Evolutionary conservation across 1,140 invertebrate species (phyloP).

Genomic region (Nasonia longicornis): DNA sequence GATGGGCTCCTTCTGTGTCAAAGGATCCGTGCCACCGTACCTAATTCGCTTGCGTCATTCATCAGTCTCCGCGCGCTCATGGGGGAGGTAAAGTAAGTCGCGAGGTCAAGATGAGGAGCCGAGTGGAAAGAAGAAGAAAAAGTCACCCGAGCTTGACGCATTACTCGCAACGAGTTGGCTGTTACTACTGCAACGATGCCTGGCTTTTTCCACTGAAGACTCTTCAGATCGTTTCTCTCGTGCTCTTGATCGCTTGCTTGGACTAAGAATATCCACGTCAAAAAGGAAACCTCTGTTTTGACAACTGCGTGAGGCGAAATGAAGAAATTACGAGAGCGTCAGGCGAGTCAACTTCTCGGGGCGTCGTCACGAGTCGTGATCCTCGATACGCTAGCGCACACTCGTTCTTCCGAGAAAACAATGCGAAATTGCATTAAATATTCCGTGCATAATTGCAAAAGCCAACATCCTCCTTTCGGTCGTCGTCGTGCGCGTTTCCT

Average conservation of each 20-base stretch:
- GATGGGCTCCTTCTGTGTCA: not conserved
- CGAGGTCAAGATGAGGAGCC: not conserved
- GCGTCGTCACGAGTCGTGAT: not conserved
- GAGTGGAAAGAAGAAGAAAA: no score
- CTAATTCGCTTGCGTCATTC: not conserved
- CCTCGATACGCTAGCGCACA: not conserved
- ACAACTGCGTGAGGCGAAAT: not conserved
- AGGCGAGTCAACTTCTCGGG: not conserved
- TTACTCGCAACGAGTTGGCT: no score
- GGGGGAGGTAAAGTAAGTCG: not conserved
- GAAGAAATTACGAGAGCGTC: no score
- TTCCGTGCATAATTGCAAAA: not conserved
- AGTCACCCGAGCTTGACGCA: not conserved
- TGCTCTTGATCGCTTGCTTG: no score
- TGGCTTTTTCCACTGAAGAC: no score
- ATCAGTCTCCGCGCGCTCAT: no score
- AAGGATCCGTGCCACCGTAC: not conserved
- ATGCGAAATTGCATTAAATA: constrained; percentile 18
- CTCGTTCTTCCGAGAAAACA: not conserved
- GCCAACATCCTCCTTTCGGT: not conserved
- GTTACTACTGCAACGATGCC: no score
- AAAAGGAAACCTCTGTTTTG: no score
- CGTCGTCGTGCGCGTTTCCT: not conserved
- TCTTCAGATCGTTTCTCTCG: no score
- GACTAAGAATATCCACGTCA: no score